A percentile compares a stretch with the other conserved stretches of the same genome.
Conservation (phyloP, 1,140 invertebrate species). For the Philotrypesis tridentata region DNA sequence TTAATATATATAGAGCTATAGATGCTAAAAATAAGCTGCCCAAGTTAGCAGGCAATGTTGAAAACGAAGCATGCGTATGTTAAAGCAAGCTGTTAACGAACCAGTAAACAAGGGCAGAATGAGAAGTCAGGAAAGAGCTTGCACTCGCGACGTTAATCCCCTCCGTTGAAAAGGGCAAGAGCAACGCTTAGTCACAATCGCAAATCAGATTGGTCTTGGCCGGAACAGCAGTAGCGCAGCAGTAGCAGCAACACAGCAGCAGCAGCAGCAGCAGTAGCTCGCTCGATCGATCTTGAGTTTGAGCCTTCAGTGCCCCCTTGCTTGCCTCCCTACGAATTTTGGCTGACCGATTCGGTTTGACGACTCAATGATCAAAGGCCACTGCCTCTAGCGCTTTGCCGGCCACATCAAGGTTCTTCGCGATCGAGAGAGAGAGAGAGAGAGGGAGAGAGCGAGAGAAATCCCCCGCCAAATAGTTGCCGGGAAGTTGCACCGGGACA, state of each 20-base stretch:
- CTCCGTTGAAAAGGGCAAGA: not conserved
- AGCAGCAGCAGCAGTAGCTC: not conserved
- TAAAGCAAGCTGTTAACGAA: too few species aligned
- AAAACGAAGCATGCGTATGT: too few species aligned
- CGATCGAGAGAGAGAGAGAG: not conserved
- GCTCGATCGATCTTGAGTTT: not conserved
- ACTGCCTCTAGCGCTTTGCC: not conserved
- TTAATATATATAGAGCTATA: too few species aligned
- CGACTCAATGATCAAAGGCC: conserved; percentile 34
- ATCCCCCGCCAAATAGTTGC: not conserved
- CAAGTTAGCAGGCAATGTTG: too few species aligned
- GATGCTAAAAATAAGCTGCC: too few species aligned
- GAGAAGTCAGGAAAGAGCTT: too few species aligned
- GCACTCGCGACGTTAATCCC: too few species aligned
- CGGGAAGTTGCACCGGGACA: not conserved
- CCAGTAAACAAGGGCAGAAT: too few species aligned
- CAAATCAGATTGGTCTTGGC: conserved; percentile 3
- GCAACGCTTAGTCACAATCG: not conserved
- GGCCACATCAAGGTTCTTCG: conserved; percentile 29
- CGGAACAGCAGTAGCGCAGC: not conserved
- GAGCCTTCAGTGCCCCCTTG: not conserved
- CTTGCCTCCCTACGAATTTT: not conserved
- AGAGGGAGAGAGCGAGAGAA: not conserved
- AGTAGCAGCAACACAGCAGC: too few species aligned
- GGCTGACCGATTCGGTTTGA: conserved; percentile 31